These are phyloP conservation scores for Puntigrus tetrazona DNA, from an alignment of 2,113 vertebrate species.

Conservation along the genomic window DNA sequence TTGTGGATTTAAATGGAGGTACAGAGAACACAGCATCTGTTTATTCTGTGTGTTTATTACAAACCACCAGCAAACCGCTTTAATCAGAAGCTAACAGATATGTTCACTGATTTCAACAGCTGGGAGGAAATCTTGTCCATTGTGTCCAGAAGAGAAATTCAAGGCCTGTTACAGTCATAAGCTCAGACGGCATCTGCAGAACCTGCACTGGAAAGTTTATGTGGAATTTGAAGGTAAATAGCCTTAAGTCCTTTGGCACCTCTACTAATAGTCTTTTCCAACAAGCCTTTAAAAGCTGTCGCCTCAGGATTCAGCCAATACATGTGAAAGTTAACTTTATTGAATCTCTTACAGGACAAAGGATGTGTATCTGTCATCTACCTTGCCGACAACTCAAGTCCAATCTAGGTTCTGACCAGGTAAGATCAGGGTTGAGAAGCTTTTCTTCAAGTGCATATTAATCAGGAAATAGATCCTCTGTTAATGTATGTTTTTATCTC, in stretches of 20 bases:
- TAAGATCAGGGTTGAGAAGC: conserved; percentile 33
- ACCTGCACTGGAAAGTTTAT: conserved; percentile 97
- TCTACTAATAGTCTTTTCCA: neutral
- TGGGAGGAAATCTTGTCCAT: conserved; percentile 85
- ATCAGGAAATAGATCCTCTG: neutral
- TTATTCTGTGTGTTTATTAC: neutral
- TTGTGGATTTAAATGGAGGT: conserved; percentile 83
- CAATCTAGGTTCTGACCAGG: conserved; percentile 81
- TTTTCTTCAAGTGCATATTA: neutral
- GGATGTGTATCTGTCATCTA: conserved; percentile 97
- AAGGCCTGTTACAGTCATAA: conserved; percentile 90
- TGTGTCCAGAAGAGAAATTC: conserved; percentile 93
- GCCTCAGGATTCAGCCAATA: neutral
- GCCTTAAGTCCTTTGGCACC: neutral
- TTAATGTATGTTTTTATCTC: neutral
- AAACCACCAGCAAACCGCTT: neutral
- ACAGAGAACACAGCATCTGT: conserved; percentile 45
- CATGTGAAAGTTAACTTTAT: neutral
- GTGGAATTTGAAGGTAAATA: conserved; percentile 92
- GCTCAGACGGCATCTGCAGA: conserved; percentile 89
- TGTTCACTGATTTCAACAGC: conserved; percentile 66
- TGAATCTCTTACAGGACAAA: conserved; percentile 79
- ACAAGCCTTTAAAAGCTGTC: neutral
- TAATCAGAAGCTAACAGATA: neutral
- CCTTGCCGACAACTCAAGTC: conserved; percentile 86